Evolutionary conservation across 2,113 vertebrate species (phyloP), one percentile per base, ranked within the genome.

Genomic region (Gymnorhina tibicen): DNA sequence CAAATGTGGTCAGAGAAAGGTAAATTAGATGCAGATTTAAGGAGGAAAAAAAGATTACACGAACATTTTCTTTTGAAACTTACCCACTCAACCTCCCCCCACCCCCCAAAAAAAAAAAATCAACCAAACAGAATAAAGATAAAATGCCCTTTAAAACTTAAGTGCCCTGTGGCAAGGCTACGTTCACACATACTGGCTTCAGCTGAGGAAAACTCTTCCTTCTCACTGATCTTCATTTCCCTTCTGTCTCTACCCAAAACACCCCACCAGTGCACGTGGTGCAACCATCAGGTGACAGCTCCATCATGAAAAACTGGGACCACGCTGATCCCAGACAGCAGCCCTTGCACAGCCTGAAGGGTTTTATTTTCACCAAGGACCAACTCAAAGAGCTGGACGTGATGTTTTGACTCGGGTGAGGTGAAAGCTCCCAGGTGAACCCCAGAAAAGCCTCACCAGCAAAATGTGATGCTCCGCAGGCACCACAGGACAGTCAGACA

Each of bases 381-480:
- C 30, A 23, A 3, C 47, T 55, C 32, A 13, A 21, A 19, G 37
- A 85, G 46, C 32, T 49, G 85, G 59, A 23, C 0, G 0, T 1
- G 64, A 50, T 27, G 14, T 23, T 46, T 23, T 13, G 35, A n/a
- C 46, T 46, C 2, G 0, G 41, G 35, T 22, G 64, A 81, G 13
- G 56, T 17, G 42, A 50, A 47, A 70, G 17, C 5, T 66, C 55
- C 21, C 6, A 1, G 53, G 6, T 37, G 60, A 96, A 33, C 7
- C 13, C 35, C 4, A 7, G 64, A 44, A 87, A 35, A 67, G 3
- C 30, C 46, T 70, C n/a, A 2, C 10, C 53, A 69, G 18, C 26
- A 62, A 22, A 47, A 62, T 0, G 8, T 0, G 10, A 39, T 3
- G 9, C 4, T 77, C 53, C 3, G 2, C 6, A 17, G 21, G 33